Conservation (phyloP, 2,113 vertebrate genomes). For the Sander lucioperca region DNA sequence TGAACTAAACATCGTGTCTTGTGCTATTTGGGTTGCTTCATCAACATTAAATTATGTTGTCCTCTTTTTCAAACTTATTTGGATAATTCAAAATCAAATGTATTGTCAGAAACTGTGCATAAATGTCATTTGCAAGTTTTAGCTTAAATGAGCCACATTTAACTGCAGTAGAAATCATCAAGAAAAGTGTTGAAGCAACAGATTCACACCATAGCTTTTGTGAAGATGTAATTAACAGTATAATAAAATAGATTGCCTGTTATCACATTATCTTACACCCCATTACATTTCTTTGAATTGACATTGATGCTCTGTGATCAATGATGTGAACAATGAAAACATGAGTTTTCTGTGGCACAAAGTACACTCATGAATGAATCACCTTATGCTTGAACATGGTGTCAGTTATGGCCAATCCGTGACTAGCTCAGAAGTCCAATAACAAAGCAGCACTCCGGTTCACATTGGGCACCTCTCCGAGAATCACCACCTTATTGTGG, state of each 20-base stretch:
- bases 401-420: background rate
- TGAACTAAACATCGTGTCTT: slow-evolving; percentile 1
- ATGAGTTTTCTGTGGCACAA: background rate
- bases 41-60: slow-evolving; percentile 8
- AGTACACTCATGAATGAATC: background rate
- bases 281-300: slow-evolving; percentile 27
- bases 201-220: slow-evolving; percentile 29
- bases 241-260: slow-evolving; percentile 49
- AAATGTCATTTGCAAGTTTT: background rate
- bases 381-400: background rate
- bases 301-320: background rate
- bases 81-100: background rate
- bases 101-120: background rate
- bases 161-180: background rate
- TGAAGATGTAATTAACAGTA: slow-evolving; percentile 33
- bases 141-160: background rate
- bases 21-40: background rate
- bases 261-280: slow-evolving; percentile 37
- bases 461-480: background rate
- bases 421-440: background rate
- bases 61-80: background rate
- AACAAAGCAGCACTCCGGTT: background rate
- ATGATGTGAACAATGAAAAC: background rate
- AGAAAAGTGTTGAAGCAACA: slow-evolving; percentile 30
- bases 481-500: background rate